Conservation (phyloP, 2,797 vertebrate genomes). For the Halcyon leucocephala region DNA sequence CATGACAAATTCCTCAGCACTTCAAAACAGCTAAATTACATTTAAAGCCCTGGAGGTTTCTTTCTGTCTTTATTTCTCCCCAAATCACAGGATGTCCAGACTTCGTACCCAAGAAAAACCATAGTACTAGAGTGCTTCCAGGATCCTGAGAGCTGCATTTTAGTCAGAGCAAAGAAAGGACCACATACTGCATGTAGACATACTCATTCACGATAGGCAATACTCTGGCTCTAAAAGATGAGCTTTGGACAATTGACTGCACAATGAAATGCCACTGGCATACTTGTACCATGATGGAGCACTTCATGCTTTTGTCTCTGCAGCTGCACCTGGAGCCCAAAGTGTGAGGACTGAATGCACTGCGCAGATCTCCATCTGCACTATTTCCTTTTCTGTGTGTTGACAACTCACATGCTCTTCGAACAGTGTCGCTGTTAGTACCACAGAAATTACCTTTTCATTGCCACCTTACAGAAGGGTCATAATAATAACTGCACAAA, state of each 20-base stretch:
- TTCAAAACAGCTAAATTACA: constrained; percentile 21
- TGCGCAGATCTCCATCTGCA: neutral
- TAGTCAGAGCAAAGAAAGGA: neutral
- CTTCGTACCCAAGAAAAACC: neutral
- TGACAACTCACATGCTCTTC: neutral
- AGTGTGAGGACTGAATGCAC: neutral
- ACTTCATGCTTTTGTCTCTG: neutral
- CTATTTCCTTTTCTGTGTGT: neutral
- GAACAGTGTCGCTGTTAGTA: neutral
- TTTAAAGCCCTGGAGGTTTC: neutral
- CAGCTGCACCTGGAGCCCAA: constrained; percentile 11
- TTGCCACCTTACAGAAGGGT: neutral
- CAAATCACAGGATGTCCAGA: neutral
- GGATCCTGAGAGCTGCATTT: neutral
- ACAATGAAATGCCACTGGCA: constrained; percentile 6
- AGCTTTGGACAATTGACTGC: neutral
- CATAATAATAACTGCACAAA: neutral
- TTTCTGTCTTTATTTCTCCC: neutral
- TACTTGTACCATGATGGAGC: neutral
- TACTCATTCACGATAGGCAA: neutral
- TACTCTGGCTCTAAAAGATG: neutral
- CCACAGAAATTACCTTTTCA: neutral
- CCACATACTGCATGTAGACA: neutral
- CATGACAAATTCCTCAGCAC: constrained; percentile 6
- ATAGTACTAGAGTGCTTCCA: neutral